Evolutionary conservation across 2,113 vertebrate genomes (phyloP).

Genomic region (Salvator merianae): DNA sequence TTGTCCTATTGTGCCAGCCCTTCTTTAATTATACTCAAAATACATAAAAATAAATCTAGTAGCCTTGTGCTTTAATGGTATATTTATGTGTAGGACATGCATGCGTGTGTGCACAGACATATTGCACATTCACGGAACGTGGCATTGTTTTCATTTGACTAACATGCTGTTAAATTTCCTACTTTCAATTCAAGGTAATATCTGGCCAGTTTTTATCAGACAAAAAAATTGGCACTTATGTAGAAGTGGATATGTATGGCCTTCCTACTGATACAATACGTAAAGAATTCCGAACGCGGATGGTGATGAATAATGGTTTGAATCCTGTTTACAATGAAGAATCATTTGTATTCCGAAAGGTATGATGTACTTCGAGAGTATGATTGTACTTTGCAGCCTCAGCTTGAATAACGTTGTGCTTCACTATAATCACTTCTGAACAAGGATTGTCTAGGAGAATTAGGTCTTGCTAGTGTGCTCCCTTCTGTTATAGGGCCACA

Average conservation of each 20-base stretch:
- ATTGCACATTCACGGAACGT: neutral
- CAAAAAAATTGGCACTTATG: slow-evolving; percentile 97
- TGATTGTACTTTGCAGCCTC: neutral
- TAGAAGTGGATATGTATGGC: slow-evolving; percentile 98
- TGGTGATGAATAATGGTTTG: slow-evolving; percentile 99
- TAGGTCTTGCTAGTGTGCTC: slow-evolving; percentile 35
- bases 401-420: slow-evolving; percentile 28
- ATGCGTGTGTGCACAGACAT: no score
- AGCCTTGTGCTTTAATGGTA: neutral
- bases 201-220: slow-evolving; percentile 98
- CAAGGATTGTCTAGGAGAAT: slow-evolving; percentile 33
- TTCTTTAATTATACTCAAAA: neutral
- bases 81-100: no score
- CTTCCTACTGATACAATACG: slow-evolving; percentile 96
- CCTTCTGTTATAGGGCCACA: neutral
- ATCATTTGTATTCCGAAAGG: slow-evolving; percentile 97
- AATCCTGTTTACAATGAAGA: slow-evolving; percentile 99
- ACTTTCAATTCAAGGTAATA: slow-evolving; percentile 82
- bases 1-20: neutral
- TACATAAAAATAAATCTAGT: neutral
- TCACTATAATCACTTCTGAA: slow-evolving; percentile 30
- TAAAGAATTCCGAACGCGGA: slow-evolving; percentile 96
- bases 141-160: neutral
- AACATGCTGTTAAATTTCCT: neutral
- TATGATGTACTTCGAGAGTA: slow-evolving; percentile 56